Conservation (phyloP, 2,113 vertebrate genomes). For the Pteronura brasiliensis region DNA sequence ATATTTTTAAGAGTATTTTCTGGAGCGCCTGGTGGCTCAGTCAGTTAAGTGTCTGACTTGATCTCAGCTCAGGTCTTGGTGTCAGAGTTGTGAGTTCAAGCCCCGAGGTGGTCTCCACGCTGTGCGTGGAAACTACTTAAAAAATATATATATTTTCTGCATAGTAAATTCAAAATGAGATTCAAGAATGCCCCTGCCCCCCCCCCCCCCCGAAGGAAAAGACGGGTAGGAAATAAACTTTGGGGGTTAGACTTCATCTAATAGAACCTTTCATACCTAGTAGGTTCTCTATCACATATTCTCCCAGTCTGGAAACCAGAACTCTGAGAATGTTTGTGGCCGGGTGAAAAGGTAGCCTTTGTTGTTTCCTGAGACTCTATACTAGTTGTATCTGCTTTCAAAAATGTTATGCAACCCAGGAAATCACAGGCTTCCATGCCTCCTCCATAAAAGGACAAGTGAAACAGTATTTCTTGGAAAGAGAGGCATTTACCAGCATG, state of each 20-base stretch:
- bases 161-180: conserved; percentile 17
- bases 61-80: neutral
- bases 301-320: conserved; percentile 23
- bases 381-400: neutral
- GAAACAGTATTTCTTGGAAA: conserved; percentile 58
- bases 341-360: neutral
- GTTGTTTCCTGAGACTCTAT: neutral
- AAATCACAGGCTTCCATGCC: neutral
- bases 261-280: conserved; percentile 49
- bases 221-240: neutral
- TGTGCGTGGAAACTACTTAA: neutral
- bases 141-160: neutral
- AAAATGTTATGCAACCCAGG: neutral
- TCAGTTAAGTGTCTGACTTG: neutral
- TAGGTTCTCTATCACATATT: neutral
- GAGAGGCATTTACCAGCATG: neutral
- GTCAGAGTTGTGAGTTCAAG: neutral
- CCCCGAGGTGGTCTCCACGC: neutral
- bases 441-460: conserved; percentile 23
- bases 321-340: neutral
- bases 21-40: neutral
- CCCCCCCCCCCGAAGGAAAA: neutral
- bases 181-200: neutral
- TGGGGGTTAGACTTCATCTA: conserved; percentile 36
- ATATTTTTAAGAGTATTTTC: neutral